A percentile compares a stretch with the other conserved stretches of the same genome.
Evolutionary conservation across 2,888 invertebrate genomes (phyloP).

Genomic region (Chydorus sphaericus): DNA sequence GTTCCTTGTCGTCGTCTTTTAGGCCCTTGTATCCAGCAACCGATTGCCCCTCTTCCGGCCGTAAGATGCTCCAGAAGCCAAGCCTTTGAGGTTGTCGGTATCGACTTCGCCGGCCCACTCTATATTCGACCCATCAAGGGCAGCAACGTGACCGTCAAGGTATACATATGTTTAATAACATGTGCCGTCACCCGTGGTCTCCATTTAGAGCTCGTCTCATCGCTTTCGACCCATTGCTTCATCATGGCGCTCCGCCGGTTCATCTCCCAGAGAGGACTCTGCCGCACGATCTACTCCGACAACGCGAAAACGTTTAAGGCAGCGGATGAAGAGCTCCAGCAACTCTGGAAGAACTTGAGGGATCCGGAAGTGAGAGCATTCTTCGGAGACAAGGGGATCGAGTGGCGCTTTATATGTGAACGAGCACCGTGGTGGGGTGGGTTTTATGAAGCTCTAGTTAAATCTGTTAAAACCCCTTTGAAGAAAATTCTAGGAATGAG

Average conservation of each 20-base stretch:
- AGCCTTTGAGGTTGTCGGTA: constrained; percentile 16
- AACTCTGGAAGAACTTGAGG: background rate
- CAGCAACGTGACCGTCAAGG: constrained; percentile 1
- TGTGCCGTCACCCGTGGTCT: background rate
- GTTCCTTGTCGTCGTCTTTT: constrained; percentile 9
- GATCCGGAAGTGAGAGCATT: background rate
- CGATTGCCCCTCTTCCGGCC: constrained; percentile 12
- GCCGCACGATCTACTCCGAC: constrained; percentile 1
- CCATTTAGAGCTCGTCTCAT: constrained; percentile 1
- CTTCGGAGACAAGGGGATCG: background rate
- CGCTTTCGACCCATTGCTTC: background rate
- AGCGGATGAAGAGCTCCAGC: background rate
- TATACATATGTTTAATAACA: background rate
- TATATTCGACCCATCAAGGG: constrained; percentile 14
- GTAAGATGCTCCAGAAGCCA: background rate
- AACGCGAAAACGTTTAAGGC: background rate
- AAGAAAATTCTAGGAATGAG: background rate
- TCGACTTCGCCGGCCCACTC: constrained; percentile 23
- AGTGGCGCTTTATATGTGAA: background rate
- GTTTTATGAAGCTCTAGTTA: background rate
- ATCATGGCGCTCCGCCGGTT: constrained; percentile 10
- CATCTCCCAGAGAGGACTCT: constrained; percentile 3
- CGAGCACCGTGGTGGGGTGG: background rate
- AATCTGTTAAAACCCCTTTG: background rate
- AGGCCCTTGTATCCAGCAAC: background rate